Evolutionary conservation across 2,113 vertebrate species (phyloP), one percentile per base, ranked within the genome.

Genomic region (Silurus glanis): DNA sequence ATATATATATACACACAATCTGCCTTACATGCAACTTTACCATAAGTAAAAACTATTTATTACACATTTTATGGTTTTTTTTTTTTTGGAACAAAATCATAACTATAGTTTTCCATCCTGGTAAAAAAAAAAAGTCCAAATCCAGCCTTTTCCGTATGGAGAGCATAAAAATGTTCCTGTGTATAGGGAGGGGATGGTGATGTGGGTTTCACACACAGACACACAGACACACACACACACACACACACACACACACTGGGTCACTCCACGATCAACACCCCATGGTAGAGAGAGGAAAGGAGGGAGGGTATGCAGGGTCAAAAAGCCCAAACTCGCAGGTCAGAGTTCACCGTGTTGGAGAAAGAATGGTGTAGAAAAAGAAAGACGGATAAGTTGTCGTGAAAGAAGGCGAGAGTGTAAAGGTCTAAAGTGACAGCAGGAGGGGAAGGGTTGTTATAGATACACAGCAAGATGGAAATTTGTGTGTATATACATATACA

Each of bases 301-400:
- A 37, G 55, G 25, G 28, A 72, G 58, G 16, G 69, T 76, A 53
- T 74, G 74, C 53, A 74, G 81, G 81, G 75, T 61, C 75, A 89
- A 84, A 86, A 84, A 88, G 76, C 81, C 71, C 80, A 84, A 81
- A 80, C 86, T 84, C 81, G 49, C 47, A 62, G 86, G 89, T 89
- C 89, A 88, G 84, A 86, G 89, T 74, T 87, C 89, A 75, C 13
- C 0, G 74, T 75, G 86, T 85, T 87, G 80, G 89, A 80, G 81
- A 84, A 88, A 85, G 69, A 76, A 55, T 79, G 75, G 89, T 88
- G 89, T 72, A 74, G 28, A 51, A 6, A 67, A 10, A 17, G 85
- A 51, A 82, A 83, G 69, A 66, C 59, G 81, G 81, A 86, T 81
- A 37, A 66, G 81, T 80, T 47, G 56, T 80, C 28, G 76, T 85